Evolutionary conservation across 2,797 vertebrate species (phyloP).

Genomic region (Glossophaga mutica): DNA sequence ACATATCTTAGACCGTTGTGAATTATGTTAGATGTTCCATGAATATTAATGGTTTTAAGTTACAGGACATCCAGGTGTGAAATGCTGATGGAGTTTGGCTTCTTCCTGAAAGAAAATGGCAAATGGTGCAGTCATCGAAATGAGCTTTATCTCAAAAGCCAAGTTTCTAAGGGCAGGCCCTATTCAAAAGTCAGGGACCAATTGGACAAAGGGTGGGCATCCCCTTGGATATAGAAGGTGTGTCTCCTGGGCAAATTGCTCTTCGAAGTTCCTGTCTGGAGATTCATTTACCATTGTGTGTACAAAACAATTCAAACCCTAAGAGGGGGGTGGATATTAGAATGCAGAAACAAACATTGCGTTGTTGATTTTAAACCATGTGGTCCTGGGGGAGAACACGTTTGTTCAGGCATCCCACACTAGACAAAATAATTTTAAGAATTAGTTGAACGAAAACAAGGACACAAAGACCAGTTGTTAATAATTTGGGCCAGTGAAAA

Average conservation of each 20-base stretch:
- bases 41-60: conserved; percentile 84
- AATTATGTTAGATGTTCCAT: conserved; percentile 84
- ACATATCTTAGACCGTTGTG: conserved; percentile 84
- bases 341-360: conserved; percentile 50
- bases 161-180: conserved; percentile 61
- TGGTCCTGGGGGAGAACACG: conserved; percentile 52
- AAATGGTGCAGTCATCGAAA: conserved; percentile 63
- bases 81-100: conserved; percentile 79
- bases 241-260: conserved; percentile 1
- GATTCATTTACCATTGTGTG: conserved; percentile 10
- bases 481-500: conserved; percentile 61
- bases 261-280: conserved; percentile 34
- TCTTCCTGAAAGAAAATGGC: conserved; percentile 72
- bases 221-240: not conserved
- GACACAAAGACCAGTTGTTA: conserved; percentile 65
- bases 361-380: conserved; percentile 44
- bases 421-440: conserved; percentile 45
- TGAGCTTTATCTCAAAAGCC: conserved; percentile 69
- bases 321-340: not conserved
- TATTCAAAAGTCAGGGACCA: conserved; percentile 2
- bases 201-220: conserved; percentile 24
- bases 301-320: conserved; percentile 52
- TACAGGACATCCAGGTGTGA: conserved; percentile 81
- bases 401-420: not conserved
- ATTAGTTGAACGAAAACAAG: conserved; percentile 55